phyloP scores from a whole-genome alignment of 2,113 vertebrate genomes.

The Platycercus adscitus region DNA sequence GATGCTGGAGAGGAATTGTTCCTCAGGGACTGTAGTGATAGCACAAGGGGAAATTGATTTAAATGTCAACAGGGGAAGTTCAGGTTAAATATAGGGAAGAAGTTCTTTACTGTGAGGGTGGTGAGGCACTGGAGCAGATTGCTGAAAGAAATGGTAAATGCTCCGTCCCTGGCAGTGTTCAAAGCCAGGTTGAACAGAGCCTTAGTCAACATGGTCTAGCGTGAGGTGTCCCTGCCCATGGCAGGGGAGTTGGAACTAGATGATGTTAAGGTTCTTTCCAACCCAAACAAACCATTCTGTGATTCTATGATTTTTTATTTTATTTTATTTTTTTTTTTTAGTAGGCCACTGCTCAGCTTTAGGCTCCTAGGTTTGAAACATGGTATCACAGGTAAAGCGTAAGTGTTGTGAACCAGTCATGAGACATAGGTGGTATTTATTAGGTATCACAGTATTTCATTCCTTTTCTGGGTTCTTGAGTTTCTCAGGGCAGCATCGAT shows the following conservation, averaged over 20 bases:
- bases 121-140: background rate
- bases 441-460: background rate
- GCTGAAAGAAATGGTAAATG: background rate
- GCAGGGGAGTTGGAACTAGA: background rate
- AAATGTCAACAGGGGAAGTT: background rate
- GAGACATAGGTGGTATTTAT: background rate
- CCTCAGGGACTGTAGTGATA: background rate
- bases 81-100: background rate
- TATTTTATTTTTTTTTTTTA: background rate
- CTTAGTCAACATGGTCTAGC: background rate
- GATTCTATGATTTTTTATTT: background rate
- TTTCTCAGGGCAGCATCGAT: background rate
- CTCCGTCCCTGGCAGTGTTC: background rate
- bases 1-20: background rate
- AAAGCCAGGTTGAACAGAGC: background rate
- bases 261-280: background rate
- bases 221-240: background rate
- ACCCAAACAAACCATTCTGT: background rate
- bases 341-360: background rate
- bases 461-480: background rate
- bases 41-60: background rate
- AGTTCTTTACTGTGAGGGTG: background rate
- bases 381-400: background rate
- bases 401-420: rapidly evolving
- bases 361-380: background rate